Percentiles rank a stretch among this genome's conserved stretches.
These are phyloP conservation scores for Parelbella ahira DNA, from an alignment of 2,888 invertebrate species.

Conservation along the genomic window DNA sequence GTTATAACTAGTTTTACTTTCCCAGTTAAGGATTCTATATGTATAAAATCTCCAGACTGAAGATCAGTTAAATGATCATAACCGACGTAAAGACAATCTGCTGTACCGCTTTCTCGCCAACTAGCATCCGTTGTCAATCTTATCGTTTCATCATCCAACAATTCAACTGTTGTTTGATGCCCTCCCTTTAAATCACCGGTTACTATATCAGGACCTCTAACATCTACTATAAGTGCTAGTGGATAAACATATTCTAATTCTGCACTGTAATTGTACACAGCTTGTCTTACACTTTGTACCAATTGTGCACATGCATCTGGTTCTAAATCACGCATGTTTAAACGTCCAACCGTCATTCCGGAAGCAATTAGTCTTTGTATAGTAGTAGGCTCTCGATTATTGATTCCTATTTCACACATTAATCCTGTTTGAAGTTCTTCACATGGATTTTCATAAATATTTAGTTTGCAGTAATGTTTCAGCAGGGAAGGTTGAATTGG, in stretches of 20 bases:
- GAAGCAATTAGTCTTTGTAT: constrained; percentile 68
- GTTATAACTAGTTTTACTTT: constrained; percentile 56
- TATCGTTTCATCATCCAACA: constrained; percentile 55
- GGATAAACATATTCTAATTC: constrained; percentile 73
- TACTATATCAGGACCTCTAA: constrained; percentile 61
- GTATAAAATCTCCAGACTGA: constrained; percentile 68
- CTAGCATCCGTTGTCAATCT: constrained; percentile 73
- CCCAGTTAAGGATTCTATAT: constrained; percentile 65
- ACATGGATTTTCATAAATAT: constrained; percentile 57
- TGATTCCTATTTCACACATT: constrained; percentile 68
- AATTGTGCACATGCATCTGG: constrained; percentile 65
- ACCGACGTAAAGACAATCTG: constrained; percentile 77
- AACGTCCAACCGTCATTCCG: constrained; percentile 70
- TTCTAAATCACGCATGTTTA: constrained; percentile 65
- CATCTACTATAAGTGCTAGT: constrained; percentile 64
- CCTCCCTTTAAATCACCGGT: constrained; percentile 68
- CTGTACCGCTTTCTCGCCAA: constrained; percentile 77
- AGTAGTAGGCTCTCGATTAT: constrained; percentile 55
- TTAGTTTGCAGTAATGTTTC: constrained; percentile 59
- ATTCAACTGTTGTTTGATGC: constrained; percentile 52
- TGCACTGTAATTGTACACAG: constrained; percentile 70
- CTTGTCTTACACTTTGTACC: constrained; percentile 68
- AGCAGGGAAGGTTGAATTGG: constrained; percentile 46
- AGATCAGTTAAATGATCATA: constrained; percentile 76
- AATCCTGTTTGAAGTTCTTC: constrained; percentile 69